A percentile compares a stretch with the other conserved stretches of the same genome.
These are phyloP conservation scores for Crossaster papposus DNA, from an alignment of 53 echinoderm and acorn worm genomes.

Conservation along the genomic window DNA sequence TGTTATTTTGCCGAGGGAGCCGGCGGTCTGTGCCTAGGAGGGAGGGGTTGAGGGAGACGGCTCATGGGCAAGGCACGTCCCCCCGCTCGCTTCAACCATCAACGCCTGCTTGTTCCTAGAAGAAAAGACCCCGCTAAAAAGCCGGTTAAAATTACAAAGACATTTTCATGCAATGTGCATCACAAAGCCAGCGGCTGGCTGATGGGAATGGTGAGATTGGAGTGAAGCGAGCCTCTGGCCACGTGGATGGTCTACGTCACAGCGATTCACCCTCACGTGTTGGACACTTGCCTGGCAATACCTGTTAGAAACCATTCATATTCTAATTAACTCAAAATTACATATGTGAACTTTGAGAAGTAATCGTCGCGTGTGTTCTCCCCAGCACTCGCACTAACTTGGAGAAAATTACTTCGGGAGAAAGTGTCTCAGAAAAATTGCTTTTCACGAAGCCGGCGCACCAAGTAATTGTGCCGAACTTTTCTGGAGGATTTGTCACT, in stretches of 20 bases:
- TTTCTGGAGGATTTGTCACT: constrained; percentile 9
- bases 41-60: constrained; percentile 36
- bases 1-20: constrained; percentile 42
- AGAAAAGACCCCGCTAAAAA: constrained; percentile 59
- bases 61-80: constrained; percentile 27
- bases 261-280: constrained; percentile 57
- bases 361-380: constrained; percentile 37
- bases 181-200: constrained; percentile 56
- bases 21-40: constrained; percentile 42
- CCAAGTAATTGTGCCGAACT: constrained; percentile 51
- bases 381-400: background rate
- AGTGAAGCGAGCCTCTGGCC: constrained; percentile 48
- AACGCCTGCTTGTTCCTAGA: constrained; percentile 50
- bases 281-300: constrained; percentile 57
- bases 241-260: constrained; percentile 51
- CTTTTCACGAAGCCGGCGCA: background rate
- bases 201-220: constrained; percentile 46
- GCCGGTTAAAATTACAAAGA: constrained; percentile 72
- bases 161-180: constrained; percentile 70
- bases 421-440: constrained; percentile 3
- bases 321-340: constrained; percentile 72
- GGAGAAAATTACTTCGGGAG: constrained; percentile 5
- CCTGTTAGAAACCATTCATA: constrained; percentile 70
- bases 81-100: constrained; percentile 50
- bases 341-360: constrained; percentile 66